Conservation (phyloP, 2,888 invertebrate genomes). For the Peribatodes rhomboidaria region DNA sequence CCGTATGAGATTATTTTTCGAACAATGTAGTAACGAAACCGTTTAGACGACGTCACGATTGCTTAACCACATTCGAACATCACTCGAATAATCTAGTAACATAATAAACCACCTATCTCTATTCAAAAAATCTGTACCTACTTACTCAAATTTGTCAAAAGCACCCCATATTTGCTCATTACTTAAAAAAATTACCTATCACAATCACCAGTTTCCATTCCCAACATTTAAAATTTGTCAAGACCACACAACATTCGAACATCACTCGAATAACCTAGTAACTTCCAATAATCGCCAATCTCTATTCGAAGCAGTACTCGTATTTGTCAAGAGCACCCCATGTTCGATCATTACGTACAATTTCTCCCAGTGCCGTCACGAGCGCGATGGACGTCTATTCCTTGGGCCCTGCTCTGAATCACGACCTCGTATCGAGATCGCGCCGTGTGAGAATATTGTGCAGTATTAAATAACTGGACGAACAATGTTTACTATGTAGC, state of each 20-base stretch:
- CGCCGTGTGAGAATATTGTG: slow-evolving; percentile 32
- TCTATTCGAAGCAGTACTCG: slow-evolving; percentile 19
- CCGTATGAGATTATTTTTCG: no score
- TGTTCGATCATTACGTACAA: slow-evolving; percentile 38
- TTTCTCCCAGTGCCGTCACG: slow-evolving; percentile 31
- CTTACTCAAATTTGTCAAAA: no score
- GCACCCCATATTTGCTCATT: background rate
- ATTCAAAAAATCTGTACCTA: slow-evolving; percentile 18
- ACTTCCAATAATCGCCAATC: slow-evolving; percentile 1
- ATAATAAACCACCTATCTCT: background rate
- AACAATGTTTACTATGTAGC: background rate
- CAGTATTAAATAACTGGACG: slow-evolving; percentile 15
- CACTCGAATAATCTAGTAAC: background rate
- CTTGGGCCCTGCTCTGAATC: slow-evolving; percentile 29
- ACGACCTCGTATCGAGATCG: slow-evolving; percentile 32
- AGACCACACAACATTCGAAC: no score
- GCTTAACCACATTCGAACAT: background rate
- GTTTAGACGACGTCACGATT: no score
- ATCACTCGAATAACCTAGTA: background rate
- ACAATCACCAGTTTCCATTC: background rate
- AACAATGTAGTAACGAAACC: no score
- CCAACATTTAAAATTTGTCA: slow-evolving; percentile 17
- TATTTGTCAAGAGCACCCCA: slow-evolving; percentile 31
- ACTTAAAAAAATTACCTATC: background rate
- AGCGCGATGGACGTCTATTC: slow-evolving; percentile 26